Percentiles rank a stretch among this genome's conserved stretches.
Evolutionary conservation across 2,113 vertebrate genomes (phyloP).

Genomic region (Cercopithecus mona): DNA sequence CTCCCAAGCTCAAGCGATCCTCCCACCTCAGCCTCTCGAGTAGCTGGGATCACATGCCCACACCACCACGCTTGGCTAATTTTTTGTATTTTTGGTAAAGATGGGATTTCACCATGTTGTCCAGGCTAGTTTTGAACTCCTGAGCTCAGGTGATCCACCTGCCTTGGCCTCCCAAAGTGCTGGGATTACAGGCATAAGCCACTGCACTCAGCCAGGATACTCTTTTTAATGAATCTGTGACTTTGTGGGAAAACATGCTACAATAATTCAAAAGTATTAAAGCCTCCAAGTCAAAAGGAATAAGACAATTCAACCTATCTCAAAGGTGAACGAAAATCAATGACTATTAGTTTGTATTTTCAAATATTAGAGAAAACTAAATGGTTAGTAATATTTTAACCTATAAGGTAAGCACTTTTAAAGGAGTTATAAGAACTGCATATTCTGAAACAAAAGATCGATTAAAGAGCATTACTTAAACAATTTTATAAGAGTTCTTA

Average conservation of each 20-base stretch:
- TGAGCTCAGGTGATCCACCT: too few species aligned
- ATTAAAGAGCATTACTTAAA: neutral
- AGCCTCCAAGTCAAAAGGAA: neutral
- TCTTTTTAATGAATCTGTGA: neutral
- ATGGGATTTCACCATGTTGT: too few species aligned
- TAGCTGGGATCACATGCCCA: too few species aligned
- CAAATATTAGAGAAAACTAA: neutral
- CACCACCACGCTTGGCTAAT: too few species aligned
- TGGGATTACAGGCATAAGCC: too few species aligned
- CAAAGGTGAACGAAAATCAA: neutral
- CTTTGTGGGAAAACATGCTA: neutral
- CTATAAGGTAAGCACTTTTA: neutral
- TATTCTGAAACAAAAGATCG: neutral
- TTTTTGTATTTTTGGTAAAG: too few species aligned
- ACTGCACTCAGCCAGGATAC: neutral
- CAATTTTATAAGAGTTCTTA: neutral
- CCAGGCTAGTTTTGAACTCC: too few species aligned
- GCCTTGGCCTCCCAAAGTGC: too few species aligned
- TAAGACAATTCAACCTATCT: neutral
- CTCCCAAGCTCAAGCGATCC: too few species aligned
- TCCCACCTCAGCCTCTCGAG: too few species aligned
- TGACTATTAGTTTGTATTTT: neutral
- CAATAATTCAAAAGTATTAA: neutral
- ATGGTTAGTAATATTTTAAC: neutral
- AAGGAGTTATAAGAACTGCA: neutral